phyloP scores from a whole-genome alignment of 1,140 invertebrate genomes.

The Medauroidea extradentata region DNA sequence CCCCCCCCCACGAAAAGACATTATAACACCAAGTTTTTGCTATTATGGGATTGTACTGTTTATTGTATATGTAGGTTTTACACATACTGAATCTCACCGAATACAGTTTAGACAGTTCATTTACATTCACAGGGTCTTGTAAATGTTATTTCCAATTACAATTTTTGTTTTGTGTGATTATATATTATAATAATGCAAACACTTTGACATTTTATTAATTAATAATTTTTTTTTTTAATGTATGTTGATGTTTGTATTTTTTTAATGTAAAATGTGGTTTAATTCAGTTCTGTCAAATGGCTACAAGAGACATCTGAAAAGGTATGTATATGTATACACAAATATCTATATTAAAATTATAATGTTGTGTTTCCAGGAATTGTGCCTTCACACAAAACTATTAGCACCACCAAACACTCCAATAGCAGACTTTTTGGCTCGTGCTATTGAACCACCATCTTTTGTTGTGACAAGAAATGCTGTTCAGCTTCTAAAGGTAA shows the following conservation, averaged over 20 bases:
- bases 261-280: no score
- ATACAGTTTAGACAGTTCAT: background rate
- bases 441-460: conserved; percentile 81
- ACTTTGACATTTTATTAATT: no score
- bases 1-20: no score
- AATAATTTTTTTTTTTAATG: no score
- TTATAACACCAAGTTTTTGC: background rate
- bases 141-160: background rate
- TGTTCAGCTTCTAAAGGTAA: conserved; percentile 65
- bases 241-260: no score
- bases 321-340: background rate
- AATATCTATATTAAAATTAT: background rate
- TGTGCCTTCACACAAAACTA: conserved; percentile 89
- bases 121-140: background rate
- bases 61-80: background rate
- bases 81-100: no score
- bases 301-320: background rate
- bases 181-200: no score
- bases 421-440: conserved; percentile 76
- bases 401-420: conserved; percentile 69
- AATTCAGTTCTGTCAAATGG: background rate
- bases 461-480: conserved; percentile 69
- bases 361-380: conserved; percentile 54
- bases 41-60: background rate
- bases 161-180: no score